Percentiles rank a stretch among this genome's conserved stretches.
These are phyloP conservation scores for Choloepus didactylus DNA, from an alignment of 2,797 vertebrate species.

Conservation along the genomic window DNA sequence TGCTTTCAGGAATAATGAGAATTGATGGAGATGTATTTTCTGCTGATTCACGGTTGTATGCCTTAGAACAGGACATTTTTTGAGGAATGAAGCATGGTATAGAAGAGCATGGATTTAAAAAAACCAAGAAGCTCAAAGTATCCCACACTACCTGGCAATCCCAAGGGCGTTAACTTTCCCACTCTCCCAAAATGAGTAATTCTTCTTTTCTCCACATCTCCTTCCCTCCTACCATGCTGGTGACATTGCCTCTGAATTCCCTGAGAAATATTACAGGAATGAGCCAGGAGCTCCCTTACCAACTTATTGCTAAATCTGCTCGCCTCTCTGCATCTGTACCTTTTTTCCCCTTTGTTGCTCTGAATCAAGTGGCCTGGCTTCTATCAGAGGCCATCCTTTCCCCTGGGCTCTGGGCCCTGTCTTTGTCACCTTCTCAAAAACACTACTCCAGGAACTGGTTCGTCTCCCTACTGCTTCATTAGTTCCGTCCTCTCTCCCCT, in stretches of 20 bases:
- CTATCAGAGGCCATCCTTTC: background rate
- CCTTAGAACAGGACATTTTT: background rate
- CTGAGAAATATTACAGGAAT: background rate
- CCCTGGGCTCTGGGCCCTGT: background rate
- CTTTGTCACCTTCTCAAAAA: background rate
- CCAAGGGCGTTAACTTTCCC: background rate
- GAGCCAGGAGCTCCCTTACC: background rate
- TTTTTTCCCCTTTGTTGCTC: background rate
- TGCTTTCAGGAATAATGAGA: conserved; percentile 14
- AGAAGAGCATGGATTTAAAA: background rate
- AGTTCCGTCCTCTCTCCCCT: too few relatives aligned
- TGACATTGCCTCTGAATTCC: background rate
- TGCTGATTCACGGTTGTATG: background rate
- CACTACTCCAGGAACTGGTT: too few relatives aligned
- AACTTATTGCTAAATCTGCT: too few relatives aligned
- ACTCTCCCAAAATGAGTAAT: conserved; percentile 3
- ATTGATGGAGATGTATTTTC: background rate
- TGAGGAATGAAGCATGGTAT: background rate
- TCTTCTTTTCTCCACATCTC: background rate
- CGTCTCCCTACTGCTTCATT: background rate
- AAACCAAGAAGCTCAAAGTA: background rate
- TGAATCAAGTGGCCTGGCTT: background rate
- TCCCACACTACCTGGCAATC: background rate
- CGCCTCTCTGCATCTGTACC: too few relatives aligned
- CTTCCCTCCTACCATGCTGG: background rate